Conservation (phyloP, 2,113 vertebrate genomes). For the Urocynchramus pylzowi region DNA sequence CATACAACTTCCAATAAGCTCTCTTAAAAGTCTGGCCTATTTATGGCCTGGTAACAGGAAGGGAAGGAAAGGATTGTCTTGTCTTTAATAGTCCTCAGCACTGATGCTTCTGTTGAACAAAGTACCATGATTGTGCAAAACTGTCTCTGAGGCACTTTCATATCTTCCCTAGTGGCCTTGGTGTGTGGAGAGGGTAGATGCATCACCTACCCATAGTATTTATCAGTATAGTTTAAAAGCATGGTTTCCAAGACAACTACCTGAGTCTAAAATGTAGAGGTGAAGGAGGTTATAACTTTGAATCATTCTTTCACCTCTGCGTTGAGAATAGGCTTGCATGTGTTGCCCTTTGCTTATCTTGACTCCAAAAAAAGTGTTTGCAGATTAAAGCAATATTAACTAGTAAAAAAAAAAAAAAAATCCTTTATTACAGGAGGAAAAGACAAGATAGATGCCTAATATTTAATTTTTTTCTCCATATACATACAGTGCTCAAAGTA, state of each 20-base stretch:
- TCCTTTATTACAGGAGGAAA: background rate
- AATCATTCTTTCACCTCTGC: background rate
- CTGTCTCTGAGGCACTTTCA: background rate
- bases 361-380: background rate
- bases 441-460: background rate
- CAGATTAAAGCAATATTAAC: background rate
- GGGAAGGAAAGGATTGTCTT: background rate
- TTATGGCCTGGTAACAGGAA: background rate
- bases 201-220: background rate
- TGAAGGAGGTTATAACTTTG: background rate
- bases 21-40: background rate
- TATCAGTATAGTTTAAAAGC: background rate
- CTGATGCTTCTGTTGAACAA: background rate
- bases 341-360: background rate
- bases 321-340: background rate
- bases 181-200: background rate
- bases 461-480: background rate
- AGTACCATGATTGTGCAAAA: background rate
- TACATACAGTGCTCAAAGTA: background rate
- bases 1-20: background rate
- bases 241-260: slow-evolving; percentile 6
- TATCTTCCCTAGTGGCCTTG: background rate
- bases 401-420: background rate
- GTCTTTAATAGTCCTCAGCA: background rate
- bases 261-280: background rate